Evolutionary conservation across 2,888 invertebrate genomes (phyloP).

Genomic region (Slavum lentiscoides): DNA sequence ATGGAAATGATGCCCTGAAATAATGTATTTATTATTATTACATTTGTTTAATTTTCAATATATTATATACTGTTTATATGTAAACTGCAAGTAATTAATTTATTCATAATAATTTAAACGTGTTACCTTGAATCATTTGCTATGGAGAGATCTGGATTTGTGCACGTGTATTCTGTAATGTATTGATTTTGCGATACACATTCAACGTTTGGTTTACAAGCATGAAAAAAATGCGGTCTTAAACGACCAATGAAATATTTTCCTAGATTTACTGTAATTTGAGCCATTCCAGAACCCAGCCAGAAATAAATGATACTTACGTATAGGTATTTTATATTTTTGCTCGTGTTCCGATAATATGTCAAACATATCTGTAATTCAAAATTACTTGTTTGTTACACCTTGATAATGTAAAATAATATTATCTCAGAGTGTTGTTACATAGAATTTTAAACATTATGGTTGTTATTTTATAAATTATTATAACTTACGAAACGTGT

Average conservation of each 20-base stretch:
- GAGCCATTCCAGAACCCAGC: slow-evolving; percentile 76
- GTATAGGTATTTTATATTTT: slow-evolving; percentile 28
- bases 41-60: neutral
- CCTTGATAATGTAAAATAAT: too few species aligned
- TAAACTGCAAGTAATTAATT: neutral
- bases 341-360: slow-evolving; percentile 8
- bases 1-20: slow-evolving; percentile 61
- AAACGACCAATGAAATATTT: slow-evolving; percentile 91
- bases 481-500: too few species aligned
- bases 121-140: slow-evolving; percentile 56
- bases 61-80: neutral
- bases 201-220: slow-evolving; percentile 78
- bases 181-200: slow-evolving; percentile 64
- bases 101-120: neutral
- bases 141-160: slow-evolving; percentile 58
- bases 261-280: slow-evolving; percentile 85
- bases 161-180: slow-evolving; percentile 74
- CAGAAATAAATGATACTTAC: slow-evolving; percentile 49
- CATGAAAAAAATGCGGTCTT: slow-evolving; percentile 88
- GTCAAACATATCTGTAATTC: slow-evolving; percentile 40
- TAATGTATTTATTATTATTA: slow-evolving; percentile 1
- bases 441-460: too few species aligned
- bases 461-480: too few species aligned
- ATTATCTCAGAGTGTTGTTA: too few species aligned
- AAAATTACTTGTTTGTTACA: neutral